Evolutionary conservation across 2,113 vertebrate species (phyloP).

Genomic region (Ammodytes marinus): DNA sequence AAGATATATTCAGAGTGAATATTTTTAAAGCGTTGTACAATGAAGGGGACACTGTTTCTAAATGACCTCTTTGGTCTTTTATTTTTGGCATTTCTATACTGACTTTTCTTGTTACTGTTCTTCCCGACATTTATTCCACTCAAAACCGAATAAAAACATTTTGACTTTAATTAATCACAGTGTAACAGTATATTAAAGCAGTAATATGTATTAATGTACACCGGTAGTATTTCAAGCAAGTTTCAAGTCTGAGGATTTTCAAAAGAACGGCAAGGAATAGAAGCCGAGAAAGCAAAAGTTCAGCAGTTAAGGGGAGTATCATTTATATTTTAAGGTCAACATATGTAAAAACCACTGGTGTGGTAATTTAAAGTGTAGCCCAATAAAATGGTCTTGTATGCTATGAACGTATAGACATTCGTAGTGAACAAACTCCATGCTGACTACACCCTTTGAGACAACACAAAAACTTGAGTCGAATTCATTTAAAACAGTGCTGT

Average conservation of each 20-base stretch:
- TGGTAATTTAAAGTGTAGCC: neutral
- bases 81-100: neutral
- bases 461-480: too few species aligned
- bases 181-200: too few species aligned
- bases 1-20: neutral
- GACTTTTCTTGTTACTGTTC: neutral
- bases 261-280: neutral
- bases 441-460: neutral
- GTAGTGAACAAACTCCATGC: neutral
- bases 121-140: neutral
- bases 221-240: neutral
- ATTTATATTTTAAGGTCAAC: neutral
- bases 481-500: too few species aligned
- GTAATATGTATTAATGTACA: too few species aligned
- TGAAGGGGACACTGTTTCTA: neutral
- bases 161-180: too few species aligned
- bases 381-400: neutral
- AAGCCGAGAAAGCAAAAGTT: neutral
- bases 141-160: neutral
- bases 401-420: neutral
- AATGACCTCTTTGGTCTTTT: neutral
- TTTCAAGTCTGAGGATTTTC: neutral
- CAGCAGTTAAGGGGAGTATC: neutral
- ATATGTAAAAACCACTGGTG: neutral
- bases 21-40: too few species aligned